Evolutionary conservation across 2,797 vertebrate species (phyloP).

Genomic region (Columba guinea): DNA sequence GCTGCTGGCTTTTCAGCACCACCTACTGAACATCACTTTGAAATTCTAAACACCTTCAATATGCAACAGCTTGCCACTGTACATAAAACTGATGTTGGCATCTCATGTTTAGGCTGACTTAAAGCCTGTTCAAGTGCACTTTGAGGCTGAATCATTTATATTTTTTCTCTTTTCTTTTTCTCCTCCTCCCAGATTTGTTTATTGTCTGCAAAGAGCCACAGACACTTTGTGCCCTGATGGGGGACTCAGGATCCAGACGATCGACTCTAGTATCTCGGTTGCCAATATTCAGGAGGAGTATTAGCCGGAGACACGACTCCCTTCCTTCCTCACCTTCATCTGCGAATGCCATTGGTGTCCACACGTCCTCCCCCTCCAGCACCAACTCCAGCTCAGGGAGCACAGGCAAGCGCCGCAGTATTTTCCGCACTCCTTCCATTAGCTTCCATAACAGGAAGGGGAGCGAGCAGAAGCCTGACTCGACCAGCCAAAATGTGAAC

Average conservation of each 20-base stretch:
- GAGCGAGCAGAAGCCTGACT: constrained; percentile 80
- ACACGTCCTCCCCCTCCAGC: constrained; percentile 96
- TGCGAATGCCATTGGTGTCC: constrained; percentile 85
- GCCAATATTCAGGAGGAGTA: constrained; percentile 95
- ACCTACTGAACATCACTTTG: background rate
- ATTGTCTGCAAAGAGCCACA: constrained; percentile 23
- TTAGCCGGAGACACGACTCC: constrained; percentile 90
- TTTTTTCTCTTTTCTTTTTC: too few species aligned
- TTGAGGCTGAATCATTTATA: background rate
- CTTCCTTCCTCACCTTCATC: constrained; percentile 97
- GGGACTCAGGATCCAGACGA: constrained; percentile 90
- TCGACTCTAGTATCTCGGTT: constrained; percentile 95
- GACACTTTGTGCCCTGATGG: constrained; percentile 81
- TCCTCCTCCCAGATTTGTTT: constrained; percentile 50
- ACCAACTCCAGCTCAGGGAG: constrained; percentile 98
- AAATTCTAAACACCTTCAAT: background rate
- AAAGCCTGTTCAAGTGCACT: background rate
- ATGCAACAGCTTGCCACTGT: background rate
- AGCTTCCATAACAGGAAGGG: constrained; percentile 89
- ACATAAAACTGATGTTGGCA: background rate
- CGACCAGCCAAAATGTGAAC: constrained; percentile 72
- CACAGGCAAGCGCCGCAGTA: constrained; percentile 91
- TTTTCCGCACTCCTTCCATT: constrained; percentile 94
- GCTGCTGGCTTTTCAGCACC: background rate
- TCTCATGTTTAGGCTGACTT: background rate